Evolutionary conservation across 2,113 vertebrate genomes (phyloP).

Genomic region (Entelurus aequoreus): DNA sequence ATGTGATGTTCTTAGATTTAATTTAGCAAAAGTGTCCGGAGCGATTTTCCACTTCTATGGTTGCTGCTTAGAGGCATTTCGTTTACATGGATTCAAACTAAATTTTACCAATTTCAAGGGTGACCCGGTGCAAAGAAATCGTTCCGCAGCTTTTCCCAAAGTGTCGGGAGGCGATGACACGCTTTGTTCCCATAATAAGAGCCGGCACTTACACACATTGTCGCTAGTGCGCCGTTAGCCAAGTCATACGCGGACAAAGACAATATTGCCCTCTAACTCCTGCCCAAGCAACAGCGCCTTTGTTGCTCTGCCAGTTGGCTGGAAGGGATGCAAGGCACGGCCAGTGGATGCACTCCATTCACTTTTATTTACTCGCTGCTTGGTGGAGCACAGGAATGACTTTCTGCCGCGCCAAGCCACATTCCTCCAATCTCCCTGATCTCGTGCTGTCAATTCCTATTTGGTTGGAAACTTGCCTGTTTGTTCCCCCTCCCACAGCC

Average conservation of each 20-base stretch:
- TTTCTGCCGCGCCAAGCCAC: not conserved
- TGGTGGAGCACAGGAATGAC: slow-evolving; percentile 29
- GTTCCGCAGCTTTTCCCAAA: slow-evolving; percentile 7
- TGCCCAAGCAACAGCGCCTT: slow-evolving; percentile 27
- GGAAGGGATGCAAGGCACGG: slow-evolving; percentile 25
- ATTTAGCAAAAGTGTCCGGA: too few species aligned
- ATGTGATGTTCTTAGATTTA: too few species aligned
- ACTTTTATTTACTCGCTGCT: slow-evolving; percentile 19
- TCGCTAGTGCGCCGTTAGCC: slow-evolving; percentile 16
- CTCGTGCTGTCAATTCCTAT: slow-evolving; percentile 21
- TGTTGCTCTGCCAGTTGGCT: slow-evolving; percentile 35
- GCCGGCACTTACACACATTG: slow-evolving; percentile 24
- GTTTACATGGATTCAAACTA: not conserved
- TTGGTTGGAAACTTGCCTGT: slow-evolving; percentile 32
- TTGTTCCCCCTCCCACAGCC: not conserved
- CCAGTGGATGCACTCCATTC: slow-evolving; percentile 30
- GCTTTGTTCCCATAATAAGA: slow-evolving; percentile 27
- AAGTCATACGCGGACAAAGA: slow-evolving; percentile 35
- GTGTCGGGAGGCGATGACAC: slow-evolving; percentile 3
- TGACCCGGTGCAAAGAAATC: not conserved
- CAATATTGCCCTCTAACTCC: slow-evolving; percentile 30
- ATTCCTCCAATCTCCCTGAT: slow-evolving; percentile 16
- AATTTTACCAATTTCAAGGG: not conserved
- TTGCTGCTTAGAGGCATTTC: slow-evolving; percentile 4
- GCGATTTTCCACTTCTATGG: not conserved